phyloP scores from a whole-genome alignment of 2,888 invertebrate species.

The Patella caerulea region DNA sequence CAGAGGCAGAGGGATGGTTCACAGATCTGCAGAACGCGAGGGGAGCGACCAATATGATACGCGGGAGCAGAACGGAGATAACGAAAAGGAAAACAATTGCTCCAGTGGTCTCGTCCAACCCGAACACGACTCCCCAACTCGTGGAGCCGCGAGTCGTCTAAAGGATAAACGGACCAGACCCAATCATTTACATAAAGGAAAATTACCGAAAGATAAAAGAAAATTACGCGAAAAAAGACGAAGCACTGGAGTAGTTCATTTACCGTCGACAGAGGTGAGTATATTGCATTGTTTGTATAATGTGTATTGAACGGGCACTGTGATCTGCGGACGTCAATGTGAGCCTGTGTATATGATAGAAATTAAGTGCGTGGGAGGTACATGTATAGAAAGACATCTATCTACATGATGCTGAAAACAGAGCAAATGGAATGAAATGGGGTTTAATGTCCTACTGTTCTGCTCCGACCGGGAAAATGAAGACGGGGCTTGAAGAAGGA shows the following conservation, averaged over 20 bases:
- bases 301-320: too few species aligned
- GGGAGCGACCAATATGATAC: constrained; percentile 42
- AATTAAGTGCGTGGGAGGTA: too few species aligned
- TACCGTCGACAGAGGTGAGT: constrained; percentile 76
- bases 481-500: too few species aligned
- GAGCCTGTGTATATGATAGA: too few species aligned
- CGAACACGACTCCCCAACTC: constrained; percentile 71
- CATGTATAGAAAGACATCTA: too few species aligned
- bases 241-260: constrained; percentile 77
- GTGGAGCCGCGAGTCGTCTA: constrained; percentile 58
- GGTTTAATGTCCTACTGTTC: too few species aligned
- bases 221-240: constrained; percentile 77
- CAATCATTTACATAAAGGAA: constrained; percentile 75
- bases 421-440: too few species aligned
- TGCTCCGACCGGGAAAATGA: too few species aligned
- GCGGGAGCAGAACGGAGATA: constrained; percentile 41
- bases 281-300: neutral
- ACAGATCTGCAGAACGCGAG: constrained; percentile 35
- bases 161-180: constrained; percentile 73
- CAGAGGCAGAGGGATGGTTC: constrained; percentile 71
- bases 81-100: constrained; percentile 38
- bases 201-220: constrained; percentile 76
- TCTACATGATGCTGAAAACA: too few species aligned
- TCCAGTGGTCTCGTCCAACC: constrained; percentile 32
- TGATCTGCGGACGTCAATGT: too few species aligned